These are phyloP conservation scores for Lamprotornis superbus DNA, from an alignment of 2,113 vertebrate genomes.

Conservation along the genomic window DNA sequence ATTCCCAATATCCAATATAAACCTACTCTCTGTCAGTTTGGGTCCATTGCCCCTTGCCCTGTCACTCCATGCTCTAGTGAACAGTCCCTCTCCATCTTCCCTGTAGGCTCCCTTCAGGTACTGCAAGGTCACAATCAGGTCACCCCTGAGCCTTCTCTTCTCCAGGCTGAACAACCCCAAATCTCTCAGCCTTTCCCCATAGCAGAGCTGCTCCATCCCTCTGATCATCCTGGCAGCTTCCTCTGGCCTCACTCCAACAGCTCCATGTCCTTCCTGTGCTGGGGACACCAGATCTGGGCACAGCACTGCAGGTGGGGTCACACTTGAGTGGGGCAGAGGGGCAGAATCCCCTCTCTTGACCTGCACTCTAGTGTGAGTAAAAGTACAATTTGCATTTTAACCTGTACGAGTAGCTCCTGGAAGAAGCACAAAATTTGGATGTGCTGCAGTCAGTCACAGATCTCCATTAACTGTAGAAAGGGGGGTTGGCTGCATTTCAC, in stretches of 20 bases:
- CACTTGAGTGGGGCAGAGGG: background rate
- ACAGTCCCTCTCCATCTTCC: background rate
- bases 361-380: background rate
- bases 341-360: background rate
- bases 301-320: background rate
- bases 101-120: background rate
- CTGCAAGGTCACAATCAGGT: rapidly evolving
- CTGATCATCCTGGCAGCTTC: rapidly evolving
- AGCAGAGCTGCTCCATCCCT: background rate
- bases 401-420: background rate
- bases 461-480: background rate
- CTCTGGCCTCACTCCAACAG: background rate
- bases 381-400: background rate
- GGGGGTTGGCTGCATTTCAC: background rate
- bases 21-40: background rate
- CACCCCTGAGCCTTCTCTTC: background rate
- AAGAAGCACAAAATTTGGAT: background rate
- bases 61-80: background rate
- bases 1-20: background rate
- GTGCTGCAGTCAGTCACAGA: background rate
- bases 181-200: background rate
- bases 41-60: background rate
- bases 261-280: background rate
- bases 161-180: background rate
- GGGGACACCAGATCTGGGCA: background rate